Conservation (phyloP, 2,888 invertebrate genomes). For the Poecilus cupreus region DNA sequence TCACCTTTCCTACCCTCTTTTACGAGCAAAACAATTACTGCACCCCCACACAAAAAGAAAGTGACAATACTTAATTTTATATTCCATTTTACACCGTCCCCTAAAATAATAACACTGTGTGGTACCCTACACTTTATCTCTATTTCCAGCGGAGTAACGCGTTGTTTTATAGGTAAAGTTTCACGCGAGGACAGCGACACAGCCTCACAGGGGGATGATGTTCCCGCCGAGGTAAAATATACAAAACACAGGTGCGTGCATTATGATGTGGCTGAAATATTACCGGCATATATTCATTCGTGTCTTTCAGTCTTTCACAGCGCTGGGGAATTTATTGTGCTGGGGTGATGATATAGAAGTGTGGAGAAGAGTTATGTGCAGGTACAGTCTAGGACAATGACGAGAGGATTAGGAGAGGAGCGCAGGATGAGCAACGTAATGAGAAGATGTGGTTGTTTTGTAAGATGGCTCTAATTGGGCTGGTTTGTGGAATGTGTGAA, state of each 20-base stretch:
- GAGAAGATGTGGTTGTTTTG: conserved; percentile 8
- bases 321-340: conserved; percentile 28
- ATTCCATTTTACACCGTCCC: conserved; percentile 46
- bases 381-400: conserved; percentile 12
- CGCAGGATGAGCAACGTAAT: neutral
- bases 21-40: conserved; percentile 41
- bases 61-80: conserved; percentile 51
- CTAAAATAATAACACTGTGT: conserved; percentile 43
- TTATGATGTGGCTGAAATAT: conserved; percentile 47
- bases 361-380: conserved; percentile 13
- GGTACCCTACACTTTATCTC: conserved; percentile 40
- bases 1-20: neutral
- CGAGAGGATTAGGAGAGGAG: neutral
- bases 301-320: conserved; percentile 47
- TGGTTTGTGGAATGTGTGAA: neutral
- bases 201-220: neutral
- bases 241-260: conserved; percentile 48
- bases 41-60: conserved; percentile 18
- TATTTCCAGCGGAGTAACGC: conserved; percentile 23
- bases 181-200: neutral
- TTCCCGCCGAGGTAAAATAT: conserved; percentile 38
- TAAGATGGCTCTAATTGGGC: neutral
- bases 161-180: conserved; percentile 45
- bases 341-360: conserved; percentile 41
- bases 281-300: conserved; percentile 39